phyloP scores from a whole-genome alignment of 2,888 invertebrate genomes.

The Baccha elongata region DNA sequence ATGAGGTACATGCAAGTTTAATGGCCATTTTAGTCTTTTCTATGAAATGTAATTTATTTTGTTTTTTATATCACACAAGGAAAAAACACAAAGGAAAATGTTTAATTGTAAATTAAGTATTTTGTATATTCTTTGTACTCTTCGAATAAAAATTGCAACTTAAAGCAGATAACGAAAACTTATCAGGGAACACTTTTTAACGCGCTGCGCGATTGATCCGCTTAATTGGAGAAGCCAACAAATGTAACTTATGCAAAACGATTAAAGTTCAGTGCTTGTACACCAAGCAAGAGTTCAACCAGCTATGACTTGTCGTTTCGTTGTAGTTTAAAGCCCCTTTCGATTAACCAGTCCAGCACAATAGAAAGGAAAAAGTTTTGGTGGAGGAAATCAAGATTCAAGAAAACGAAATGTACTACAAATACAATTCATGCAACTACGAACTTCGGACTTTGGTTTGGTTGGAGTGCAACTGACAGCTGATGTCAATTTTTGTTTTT shows the following conservation, averaged over 20 bases:
- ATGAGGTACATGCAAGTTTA: conserved; percentile 21
- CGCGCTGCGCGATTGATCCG: conserved; percentile 22
- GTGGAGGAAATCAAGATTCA: conserved; percentile 39
- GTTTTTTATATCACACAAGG: neutral
- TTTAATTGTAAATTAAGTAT: neutral
- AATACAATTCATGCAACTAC: conserved; percentile 42
- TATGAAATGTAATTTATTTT: conserved; percentile 3
- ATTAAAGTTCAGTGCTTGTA: conserved; percentile 32
- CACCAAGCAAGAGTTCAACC: conserved; percentile 52
- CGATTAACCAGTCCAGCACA: conserved; percentile 33
- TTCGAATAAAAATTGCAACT: neutral
- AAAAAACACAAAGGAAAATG: neutral
- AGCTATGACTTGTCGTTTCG: conserved; percentile 20
- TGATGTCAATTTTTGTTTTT: conserved; percentile 14
- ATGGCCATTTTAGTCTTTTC: conserved; percentile 34
- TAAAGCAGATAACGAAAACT: conserved; percentile 4
- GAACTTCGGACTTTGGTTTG: conserved; percentile 65
- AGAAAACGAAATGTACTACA: too few species aligned
- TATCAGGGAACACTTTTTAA: neutral
- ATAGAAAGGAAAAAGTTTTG: conserved; percentile 47
- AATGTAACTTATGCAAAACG: conserved; percentile 20
- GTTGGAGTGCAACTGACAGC: conserved; percentile 35
- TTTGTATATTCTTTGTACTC: neutral
- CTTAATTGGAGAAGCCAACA: neutral
- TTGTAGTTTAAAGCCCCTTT: conserved; percentile 4